phyloP scores from a whole-genome alignment of 2,113 vertebrate genomes.

The Dicerorhinus sumatrensis region DNA sequence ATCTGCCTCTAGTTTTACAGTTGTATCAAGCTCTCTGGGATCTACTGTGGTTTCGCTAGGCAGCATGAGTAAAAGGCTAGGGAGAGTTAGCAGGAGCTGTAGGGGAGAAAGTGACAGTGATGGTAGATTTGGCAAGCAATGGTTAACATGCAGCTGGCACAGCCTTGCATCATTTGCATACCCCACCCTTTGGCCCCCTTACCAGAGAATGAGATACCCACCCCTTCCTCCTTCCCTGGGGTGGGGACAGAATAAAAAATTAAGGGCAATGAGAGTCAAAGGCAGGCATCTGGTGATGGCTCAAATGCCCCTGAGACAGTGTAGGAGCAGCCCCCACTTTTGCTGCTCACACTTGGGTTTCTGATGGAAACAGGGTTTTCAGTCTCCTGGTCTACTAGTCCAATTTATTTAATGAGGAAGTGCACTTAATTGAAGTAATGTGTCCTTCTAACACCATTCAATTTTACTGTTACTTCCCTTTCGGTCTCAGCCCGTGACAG shows the following conservation, averaged over 20 bases:
- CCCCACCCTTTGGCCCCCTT: neutral
- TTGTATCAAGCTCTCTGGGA: constrained; percentile 33
- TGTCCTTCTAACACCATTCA: constrained; percentile 38
- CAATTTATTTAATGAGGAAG: constrained; percentile 57
- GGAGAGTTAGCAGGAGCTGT: neutral
- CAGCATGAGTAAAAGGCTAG: constrained; percentile 11
- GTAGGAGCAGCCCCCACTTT: neutral
- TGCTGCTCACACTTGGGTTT: neutral
- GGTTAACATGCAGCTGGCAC: neutral
- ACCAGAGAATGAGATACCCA: neutral
- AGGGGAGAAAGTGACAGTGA: neutral
- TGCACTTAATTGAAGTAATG: constrained; percentile 19
- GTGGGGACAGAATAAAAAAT: neutral
- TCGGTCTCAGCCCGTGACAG: constrained; percentile 47
- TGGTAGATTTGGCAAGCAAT: neutral
- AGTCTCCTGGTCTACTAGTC: constrained; percentile 8
- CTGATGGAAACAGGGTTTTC: constrained; percentile 27
- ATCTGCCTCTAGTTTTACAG: constrained; percentile 38
- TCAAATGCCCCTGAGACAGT: constrained; percentile 17
- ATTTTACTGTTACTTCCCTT: constrained; percentile 65
- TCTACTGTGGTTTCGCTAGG: constrained; percentile 45
- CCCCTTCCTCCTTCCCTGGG: neutral
- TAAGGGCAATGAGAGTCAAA: constrained; percentile 21
- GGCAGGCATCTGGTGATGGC: neutral
- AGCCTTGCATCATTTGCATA: constrained; percentile 16